Conservation (phyloP, 2,113 vertebrate species). For the Condylura cristata region DNA sequence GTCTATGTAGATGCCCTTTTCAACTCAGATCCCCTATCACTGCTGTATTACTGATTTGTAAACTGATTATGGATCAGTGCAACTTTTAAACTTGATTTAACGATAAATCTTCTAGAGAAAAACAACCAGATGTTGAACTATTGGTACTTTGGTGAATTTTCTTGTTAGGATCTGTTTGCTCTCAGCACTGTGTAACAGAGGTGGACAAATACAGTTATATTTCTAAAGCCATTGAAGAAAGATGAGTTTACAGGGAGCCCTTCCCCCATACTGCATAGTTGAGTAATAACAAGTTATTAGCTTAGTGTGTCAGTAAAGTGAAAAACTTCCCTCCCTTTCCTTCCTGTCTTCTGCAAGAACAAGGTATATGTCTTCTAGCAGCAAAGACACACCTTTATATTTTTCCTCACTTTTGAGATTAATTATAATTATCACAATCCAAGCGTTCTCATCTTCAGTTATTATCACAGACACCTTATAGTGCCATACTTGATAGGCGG, state of each 20-base stretch:
- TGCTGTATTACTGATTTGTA: not conserved
- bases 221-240: not conserved
- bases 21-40: not conserved
- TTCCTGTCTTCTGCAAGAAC: not conserved
- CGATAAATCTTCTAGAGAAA: not conserved
- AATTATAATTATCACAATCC: not conserved
- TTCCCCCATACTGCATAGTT: not conserved
- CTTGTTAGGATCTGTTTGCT: not conserved
- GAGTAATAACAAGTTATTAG: not conserved
- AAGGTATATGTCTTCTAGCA: not conserved
- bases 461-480: not conserved
- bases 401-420: not conserved
- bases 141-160: not conserved
- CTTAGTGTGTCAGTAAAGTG: not conserved
- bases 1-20: not conserved
- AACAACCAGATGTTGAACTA: not conserved
- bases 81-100: not conserved
- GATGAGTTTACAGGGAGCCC: not conserved
- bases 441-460: not conserved
- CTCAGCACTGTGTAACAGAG: not conserved
- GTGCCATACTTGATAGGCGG: too few relatives aligned
- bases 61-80: not conserved
- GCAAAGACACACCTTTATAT: not conserved
- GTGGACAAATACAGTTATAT: not conserved
- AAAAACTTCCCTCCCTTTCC: fast-evolving